A percentile compares a stretch with the other conserved stretches of the same genome.
Conservation (phyloP, 2,888 invertebrate genomes). For the Opisthograptis luteolata region DNA sequence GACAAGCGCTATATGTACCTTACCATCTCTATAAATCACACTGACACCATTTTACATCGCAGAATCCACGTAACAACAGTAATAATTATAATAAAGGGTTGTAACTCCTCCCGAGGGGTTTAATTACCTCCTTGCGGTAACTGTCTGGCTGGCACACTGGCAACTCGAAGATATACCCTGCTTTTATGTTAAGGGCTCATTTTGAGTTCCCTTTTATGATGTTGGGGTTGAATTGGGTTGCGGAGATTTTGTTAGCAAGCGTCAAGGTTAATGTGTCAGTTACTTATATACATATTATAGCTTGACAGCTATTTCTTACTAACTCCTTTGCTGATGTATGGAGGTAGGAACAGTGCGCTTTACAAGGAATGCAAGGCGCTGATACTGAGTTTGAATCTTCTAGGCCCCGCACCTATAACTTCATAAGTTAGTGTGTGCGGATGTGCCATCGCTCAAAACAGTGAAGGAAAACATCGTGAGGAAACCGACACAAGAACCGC, state of each 20-base stretch:
- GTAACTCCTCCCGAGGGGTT: constrained; percentile 21
- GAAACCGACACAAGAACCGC: too few relatives aligned
- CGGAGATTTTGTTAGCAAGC: constrained; percentile 2
- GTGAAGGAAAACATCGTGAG: too few relatives aligned
- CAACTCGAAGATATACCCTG: constrained; percentile 20
- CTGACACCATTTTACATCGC: constrained; percentile 6
- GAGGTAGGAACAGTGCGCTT: too few relatives aligned
- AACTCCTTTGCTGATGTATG: too few relatives aligned
- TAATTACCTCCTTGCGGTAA: constrained; percentile 33
- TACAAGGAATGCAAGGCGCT: too few relatives aligned
- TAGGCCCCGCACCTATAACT: too few relatives aligned
- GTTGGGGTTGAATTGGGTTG: constrained; percentile 3
- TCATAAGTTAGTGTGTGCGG: too few relatives aligned
- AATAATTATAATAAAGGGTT: too few relatives aligned
- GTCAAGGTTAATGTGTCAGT: too few relatives aligned
- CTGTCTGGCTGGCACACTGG: constrained; percentile 5
- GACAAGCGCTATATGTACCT: neutral
- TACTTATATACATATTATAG: neutral
- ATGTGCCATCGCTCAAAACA: too few relatives aligned
- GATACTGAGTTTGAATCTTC: too few relatives aligned
- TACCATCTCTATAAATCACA: constrained; percentile 6
- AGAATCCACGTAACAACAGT: constrained; percentile 15
- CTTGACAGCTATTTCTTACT: neutral
- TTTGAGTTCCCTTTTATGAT: constrained; percentile 26
- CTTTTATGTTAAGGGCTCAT: constrained; percentile 25